A percentile compares a stretch with the other conserved stretches of the same genome.
Conservation (phyloP, 2,113 vertebrate genomes). For the Tragelaphus imberbis region DNA sequence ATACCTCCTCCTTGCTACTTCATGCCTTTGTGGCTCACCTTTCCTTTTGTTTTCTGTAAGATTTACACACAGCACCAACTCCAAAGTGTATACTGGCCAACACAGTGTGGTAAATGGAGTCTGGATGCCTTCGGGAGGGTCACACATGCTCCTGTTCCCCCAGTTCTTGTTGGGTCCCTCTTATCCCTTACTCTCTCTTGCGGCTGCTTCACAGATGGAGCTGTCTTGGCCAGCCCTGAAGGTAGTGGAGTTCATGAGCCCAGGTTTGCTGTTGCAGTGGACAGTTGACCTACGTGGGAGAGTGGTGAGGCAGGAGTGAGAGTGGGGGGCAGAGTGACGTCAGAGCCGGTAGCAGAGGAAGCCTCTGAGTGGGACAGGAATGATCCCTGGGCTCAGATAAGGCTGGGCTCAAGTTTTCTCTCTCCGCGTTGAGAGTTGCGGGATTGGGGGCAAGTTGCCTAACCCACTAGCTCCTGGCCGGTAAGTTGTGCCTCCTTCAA, state of each 20-base stretch:
- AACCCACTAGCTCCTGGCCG: neutral
- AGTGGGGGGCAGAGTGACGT: neutral
- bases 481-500: neutral
- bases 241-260: neutral
- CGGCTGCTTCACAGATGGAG: neutral
- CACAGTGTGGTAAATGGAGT: neutral
- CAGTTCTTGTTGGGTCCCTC: neutral
- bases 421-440: neutral
- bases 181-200: neutral
- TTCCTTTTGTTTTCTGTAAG: neutral
- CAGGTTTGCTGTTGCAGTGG: neutral
- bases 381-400: neutral
- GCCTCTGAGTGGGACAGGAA: too few species aligned
- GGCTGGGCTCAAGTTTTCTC: neutral
- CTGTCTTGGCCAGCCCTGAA: neutral
- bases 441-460: neutral
- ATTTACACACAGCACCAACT: neutral
- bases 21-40: neutral
- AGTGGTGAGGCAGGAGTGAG: neutral
- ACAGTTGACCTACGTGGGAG: neutral
- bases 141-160: rapidly evolving
- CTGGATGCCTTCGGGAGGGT: neutral
- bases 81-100: neutral
- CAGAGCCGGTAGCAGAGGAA: neutral
- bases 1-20: neutral